Evolutionary conservation across 2,888 invertebrate species (phyloP), one percentile per base, ranked within the genome.

Genomic region (Rhodophaea formosa): DNA sequence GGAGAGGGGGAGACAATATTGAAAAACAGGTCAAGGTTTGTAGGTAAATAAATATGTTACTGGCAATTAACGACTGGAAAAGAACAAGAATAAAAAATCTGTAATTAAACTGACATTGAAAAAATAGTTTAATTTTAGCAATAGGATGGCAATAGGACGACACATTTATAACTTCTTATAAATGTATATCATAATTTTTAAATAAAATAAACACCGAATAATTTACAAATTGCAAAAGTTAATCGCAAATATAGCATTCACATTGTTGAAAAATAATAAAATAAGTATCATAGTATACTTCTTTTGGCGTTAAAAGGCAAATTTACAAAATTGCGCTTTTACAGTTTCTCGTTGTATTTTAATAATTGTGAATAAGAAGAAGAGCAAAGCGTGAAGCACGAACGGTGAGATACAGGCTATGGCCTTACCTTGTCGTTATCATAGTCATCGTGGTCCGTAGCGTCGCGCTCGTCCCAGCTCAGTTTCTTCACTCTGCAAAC

Each of bases 401-500:
- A 44, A n/a, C 8, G n/a, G 8, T 7, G 17, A 12, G 12, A 39
- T 23, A 23, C 10, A 17, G 12, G 1, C 10, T 0, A 0, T 14
- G 10, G n/a, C 15, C 42, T 8, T 59, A 55, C 61, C 59, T 62
- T 61, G 45, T 67, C 67, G 14, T 39, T 17, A 39, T 32, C 46
- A 46, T 30, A 46, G 16, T 46, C 53, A n/a, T 46, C 17, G 14
- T 17, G 57, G 45, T 42, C 53, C 30, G 56, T 43, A 7, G 54
- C 43, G 58, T 56, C 56, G 29, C 54, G 60, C 45, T 76, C 76
- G 62, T 79, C 80, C 95, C 95, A 96, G 79, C 95, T 95, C 55
- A 96, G 91, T 75, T 96, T 95, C 86, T 96, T 96, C 62, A 95
- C 94, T 53, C 95, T 85, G 1, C 29, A 14, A 8, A 29, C 5